Base-by-base conservation (phyloP, 64 coral and sea anemone genomes). In the Montipora efflorescens region DNA sequence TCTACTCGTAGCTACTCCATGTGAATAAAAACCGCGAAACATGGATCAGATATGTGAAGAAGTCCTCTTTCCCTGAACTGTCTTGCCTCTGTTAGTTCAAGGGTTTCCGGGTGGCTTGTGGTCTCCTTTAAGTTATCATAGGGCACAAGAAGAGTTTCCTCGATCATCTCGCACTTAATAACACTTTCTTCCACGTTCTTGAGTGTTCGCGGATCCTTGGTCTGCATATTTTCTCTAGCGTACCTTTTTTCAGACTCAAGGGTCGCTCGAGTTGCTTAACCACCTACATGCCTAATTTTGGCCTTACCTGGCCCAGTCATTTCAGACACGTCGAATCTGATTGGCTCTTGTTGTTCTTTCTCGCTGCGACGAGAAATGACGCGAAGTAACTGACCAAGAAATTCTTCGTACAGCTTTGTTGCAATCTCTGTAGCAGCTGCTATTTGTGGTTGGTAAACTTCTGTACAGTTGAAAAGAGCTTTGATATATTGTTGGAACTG, bases 31-130 rank as follows among this genome's bases (percentile, higher is more conserved):
- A 84, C 74, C 15, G 49, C 5, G 67, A 81, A 95, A 28, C 69
- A 72, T 2, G 10, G 64, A 95, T 85, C 88, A 4, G 88, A 78
- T 4, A 95, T 79, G 23, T 95, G 93, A 2, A 90, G 13, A 23
- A 94, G 87, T 1, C 70, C 87, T 5, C 78, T 19, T 11, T 88
- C 77, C 18, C 93, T 76, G n/a, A 62, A 94, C 52, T 94, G 80
- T 19, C 64, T 16, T 25, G 50, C 76, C 59, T 94, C 79, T 14
- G 93, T 94, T 11, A 90, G 50, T 18, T 83, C 93, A 9, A 94
- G 47, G 12, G 79, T 90, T 19, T 53, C 93, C 51, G 73, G 88
- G 59, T 76, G 67, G 20, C 23, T 62, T 19, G 78, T 86, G 13
- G 7, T 67, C 3, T 80, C 46, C 59, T 88, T 12, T 8, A 88